phyloP scores from a whole-genome alignment of 2,113 vertebrate genomes.

The Eidolon helvum region DNA sequence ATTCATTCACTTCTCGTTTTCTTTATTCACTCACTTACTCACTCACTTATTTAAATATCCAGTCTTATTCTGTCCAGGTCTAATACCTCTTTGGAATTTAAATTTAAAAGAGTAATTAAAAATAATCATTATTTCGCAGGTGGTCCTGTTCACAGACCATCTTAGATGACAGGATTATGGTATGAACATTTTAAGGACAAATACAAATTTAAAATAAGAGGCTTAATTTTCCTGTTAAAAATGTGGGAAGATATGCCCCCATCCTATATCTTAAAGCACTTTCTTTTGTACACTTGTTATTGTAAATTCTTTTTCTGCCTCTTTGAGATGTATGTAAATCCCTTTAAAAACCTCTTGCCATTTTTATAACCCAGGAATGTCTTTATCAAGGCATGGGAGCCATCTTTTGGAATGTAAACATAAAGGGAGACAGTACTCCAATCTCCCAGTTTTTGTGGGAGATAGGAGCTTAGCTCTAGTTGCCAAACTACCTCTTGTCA shows the following conservation, averaged over 20 bases:
- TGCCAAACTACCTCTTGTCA: not conserved
- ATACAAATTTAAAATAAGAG: not conserved
- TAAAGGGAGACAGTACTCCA: not conserved
- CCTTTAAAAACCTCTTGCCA: not conserved
- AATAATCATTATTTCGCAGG: not conserved
- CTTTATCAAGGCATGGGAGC: not conserved
- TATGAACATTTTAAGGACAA: not conserved
- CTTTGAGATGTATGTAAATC: not conserved
- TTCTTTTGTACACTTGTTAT: not conserved
- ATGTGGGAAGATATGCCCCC: not conserved
- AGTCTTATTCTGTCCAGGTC: not conserved
- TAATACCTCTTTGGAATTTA: not conserved
- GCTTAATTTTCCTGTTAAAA: not conserved
- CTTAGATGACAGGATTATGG: not conserved
- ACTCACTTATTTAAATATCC: not conserved
- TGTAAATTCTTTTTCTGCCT: not conserved
- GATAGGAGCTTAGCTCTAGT: not conserved
- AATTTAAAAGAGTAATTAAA: not conserved
- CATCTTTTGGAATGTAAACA: not conserved
- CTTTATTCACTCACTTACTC: not conserved
- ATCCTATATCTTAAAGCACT: not conserved
- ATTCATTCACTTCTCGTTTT: not conserved
- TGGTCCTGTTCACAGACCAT: not conserved
- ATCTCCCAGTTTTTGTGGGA: not conserved
- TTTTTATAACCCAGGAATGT: constrained; percentile 15